Conservation (phyloP, 2,888 invertebrate genomes). For the Agrochola litura region DNA sequence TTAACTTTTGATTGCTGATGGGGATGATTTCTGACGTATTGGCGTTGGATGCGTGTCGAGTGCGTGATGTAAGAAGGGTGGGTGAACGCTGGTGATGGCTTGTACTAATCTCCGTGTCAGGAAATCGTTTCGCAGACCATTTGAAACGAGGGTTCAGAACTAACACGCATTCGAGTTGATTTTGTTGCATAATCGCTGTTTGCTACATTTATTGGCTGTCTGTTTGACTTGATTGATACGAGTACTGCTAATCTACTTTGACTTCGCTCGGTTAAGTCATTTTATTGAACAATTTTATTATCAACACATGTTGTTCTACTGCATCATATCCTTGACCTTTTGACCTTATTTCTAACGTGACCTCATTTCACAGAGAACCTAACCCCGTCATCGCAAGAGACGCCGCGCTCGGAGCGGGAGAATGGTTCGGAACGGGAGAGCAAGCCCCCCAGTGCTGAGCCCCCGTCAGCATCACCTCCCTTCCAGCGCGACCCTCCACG, state of each 20-base stretch:
- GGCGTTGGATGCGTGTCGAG: slow-evolving; percentile 79
- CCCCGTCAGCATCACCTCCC: slow-evolving; percentile 85
- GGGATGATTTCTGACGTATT: slow-evolving; percentile 80
- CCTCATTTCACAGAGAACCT: slow-evolving; percentile 81
- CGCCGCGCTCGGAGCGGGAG: slow-evolving; percentile 83
- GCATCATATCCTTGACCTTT: slow-evolving; percentile 20
- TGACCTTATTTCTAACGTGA: slow-evolving; percentile 44
- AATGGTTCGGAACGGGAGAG: slow-evolving; percentile 88
- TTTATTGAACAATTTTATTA: not conserved
- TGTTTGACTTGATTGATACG: slow-evolving; percentile 73
- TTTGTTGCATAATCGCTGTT: slow-evolving; percentile 87
- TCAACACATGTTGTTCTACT: not conserved
- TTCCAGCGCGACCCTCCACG: slow-evolving; percentile 87
- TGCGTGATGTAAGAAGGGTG: slow-evolving; percentile 90
- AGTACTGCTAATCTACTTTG: slow-evolving; percentile 29
- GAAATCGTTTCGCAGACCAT: slow-evolving; percentile 91
- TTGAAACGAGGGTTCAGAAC: slow-evolving; percentile 87
- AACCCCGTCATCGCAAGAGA: slow-evolving; percentile 80
- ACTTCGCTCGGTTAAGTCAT: not conserved
- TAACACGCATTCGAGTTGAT: slow-evolving; percentile 88
- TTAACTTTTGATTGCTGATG: slow-evolving; percentile 74
- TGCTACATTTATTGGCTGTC: slow-evolving; percentile 80
- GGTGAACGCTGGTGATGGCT: slow-evolving; percentile 88
- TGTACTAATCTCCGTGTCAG: slow-evolving; percentile 91
- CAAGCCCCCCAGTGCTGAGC: slow-evolving; percentile 87